Percentiles rank a stretch among this genome's conserved stretches.
Conservation (phyloP, 2,888 invertebrate species). For the Lampropteryx suffumata region DNA sequence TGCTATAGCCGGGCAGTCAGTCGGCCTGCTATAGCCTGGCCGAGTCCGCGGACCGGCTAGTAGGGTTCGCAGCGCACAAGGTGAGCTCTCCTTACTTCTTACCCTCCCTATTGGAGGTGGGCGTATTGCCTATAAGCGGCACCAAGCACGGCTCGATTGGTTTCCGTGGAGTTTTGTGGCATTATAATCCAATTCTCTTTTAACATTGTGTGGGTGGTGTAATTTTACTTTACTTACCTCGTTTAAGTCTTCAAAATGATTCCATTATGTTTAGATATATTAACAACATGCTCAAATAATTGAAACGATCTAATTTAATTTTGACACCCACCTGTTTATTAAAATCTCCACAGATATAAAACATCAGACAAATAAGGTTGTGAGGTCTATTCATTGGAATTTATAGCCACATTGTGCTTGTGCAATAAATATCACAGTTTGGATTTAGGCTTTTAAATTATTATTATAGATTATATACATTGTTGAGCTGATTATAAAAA, state of each 20-base stretch:
- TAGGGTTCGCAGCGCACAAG: constrained; percentile 83
- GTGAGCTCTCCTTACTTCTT: constrained; percentile 71
- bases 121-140: constrained; percentile 81
- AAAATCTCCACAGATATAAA: constrained; percentile 66
- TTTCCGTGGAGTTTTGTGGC: constrained; percentile 67
- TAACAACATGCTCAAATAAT: constrained; percentile 63
- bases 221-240: constrained; percentile 21
- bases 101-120: constrained; percentile 83
- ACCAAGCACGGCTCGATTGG: constrained; percentile 76
- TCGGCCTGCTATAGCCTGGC: neutral
- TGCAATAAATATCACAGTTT: constrained; percentile 84
- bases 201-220: constrained; percentile 25
- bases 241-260: constrained; percentile 50
- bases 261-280: constrained; percentile 54
- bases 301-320: constrained; percentile 48
- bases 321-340: constrained; percentile 63
- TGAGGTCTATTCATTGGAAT: constrained; percentile 82
- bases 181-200: constrained; percentile 50
- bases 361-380: constrained; percentile 78
- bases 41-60: constrained; percentile 41
- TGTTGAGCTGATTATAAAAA: constrained; percentile 85
- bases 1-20: neutral
- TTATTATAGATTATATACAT: constrained; percentile 84
- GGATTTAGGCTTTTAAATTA: constrained; percentile 84
- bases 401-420: constrained; percentile 82